Evolutionary conservation across 2,888 invertebrate genomes (phyloP), one percentile per base, ranked within the genome.

Genomic region (Drosophila mimica): DNA sequence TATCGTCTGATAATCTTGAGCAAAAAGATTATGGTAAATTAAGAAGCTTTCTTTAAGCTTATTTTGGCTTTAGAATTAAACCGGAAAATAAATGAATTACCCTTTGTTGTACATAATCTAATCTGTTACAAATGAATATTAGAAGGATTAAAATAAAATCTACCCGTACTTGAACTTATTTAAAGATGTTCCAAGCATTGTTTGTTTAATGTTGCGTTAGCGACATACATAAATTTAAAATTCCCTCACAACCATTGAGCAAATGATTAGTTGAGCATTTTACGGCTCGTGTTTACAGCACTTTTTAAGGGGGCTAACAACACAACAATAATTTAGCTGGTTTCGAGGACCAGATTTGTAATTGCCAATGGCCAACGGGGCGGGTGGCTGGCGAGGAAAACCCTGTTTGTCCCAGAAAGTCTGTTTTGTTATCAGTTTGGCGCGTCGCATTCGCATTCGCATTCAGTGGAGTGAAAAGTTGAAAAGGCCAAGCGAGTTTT

Each of bases 191-290:
- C 59, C 58, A 54, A 58, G 56, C 67, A 66, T 68, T 48, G 73
- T 68, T 71, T 65, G 70, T 54, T 53, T 71, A 74, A 74, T 77
- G 76, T 61, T 57, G 53, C 25, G 49, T 40, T 40, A 30, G 25
- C 9, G 48, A 52, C 53, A 78, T 71, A 48, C 56, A 79, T 87
- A 79, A 86, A 89, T 89, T 82, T 62, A 49, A 70, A 81, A 86
- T 84, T 72, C 70, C 59, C 60, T 71, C 67, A 61, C 74, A 74
- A 78, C 76, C 81, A 74, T 69, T 89, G 84, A 72, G 72, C 79
- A 85, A 75, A 87, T 87, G 84, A 88, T 86, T 81, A 74, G 73
- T 72, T 65, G 61, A 76, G 68, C 67, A 28, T 73, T 74, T 81
- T 28, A 30, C 30, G 73, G 54, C 25, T 51, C 13, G 58, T 62